A percentile compares a stretch with the other conserved stretches of the same genome.
Conservation (phyloP, 2,888 invertebrate species). For the Barypeithes pellucidus region DNA sequence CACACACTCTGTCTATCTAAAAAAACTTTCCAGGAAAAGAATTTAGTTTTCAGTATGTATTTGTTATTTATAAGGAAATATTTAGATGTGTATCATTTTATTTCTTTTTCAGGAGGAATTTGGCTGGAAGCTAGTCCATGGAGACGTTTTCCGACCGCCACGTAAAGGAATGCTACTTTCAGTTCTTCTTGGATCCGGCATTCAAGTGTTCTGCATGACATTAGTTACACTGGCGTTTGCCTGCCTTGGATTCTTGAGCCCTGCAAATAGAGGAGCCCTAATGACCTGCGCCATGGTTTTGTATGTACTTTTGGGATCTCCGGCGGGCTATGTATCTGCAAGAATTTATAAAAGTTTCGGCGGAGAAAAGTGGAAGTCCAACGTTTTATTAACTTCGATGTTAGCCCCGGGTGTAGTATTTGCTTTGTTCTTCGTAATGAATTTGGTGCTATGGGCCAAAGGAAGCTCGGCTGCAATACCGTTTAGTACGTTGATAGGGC, state of each 20-base stretch:
- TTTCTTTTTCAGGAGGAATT: slow-evolving; percentile 84
- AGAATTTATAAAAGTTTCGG: slow-evolving; percentile 99
- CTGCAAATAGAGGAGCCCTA: slow-evolving; percentile 97
- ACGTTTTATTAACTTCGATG: slow-evolving; percentile 96
- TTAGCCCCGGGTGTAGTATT: slow-evolving; percentile 97
- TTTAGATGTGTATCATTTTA: background rate
- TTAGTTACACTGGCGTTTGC: slow-evolving; percentile 97
- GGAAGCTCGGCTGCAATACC: slow-evolving; percentile 97
- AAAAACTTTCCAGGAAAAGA: too few species aligned
- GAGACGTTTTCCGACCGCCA: slow-evolving; percentile 97
- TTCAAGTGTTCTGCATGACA: slow-evolving; percentile 97
- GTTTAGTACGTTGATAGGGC: slow-evolving; percentile 94
- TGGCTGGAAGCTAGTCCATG: slow-evolving; percentile 98
- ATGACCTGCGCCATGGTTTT: slow-evolving; percentile 99
- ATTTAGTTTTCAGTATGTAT: too few species aligned
- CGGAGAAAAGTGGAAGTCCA: slow-evolving; percentile 98
- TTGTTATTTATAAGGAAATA: slow-evolving; percentile 5
- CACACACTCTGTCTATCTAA: too few species aligned
- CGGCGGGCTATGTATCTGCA: slow-evolving; percentile 97
- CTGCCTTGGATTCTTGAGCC: slow-evolving; percentile 98
- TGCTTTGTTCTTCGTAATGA: slow-evolving; percentile 97
- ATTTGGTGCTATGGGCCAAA: slow-evolving; percentile 95
- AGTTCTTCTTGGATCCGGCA: slow-evolving; percentile 96
- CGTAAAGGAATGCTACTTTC: slow-evolving; percentile 96
- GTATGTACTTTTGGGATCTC: slow-evolving; percentile 97